A percentile compares a stretch with the other conserved stretches of the same genome.
These are phyloP conservation scores for Hydrolagus colliei DNA, from an alignment of 2,797 vertebrate genomes.

Conservation along the genomic window DNA sequence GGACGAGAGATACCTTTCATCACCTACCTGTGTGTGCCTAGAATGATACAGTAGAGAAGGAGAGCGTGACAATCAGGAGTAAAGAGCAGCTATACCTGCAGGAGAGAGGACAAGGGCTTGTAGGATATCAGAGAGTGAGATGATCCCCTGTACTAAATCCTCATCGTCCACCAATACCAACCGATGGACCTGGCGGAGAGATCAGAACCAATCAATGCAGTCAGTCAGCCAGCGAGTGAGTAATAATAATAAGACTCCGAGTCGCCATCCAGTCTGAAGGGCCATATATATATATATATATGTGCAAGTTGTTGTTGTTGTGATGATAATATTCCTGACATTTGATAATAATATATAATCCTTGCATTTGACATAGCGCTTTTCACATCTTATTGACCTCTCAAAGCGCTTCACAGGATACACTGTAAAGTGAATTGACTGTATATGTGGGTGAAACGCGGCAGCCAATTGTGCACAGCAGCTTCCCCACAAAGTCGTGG, in stretches of 20 bases:
- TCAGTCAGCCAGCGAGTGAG: background rate
- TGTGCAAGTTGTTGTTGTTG: background rate
- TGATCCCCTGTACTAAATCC: conserved; percentile 73
- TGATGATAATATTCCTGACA: background rate
- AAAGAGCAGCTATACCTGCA: conserved; percentile 87
- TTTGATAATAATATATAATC: background rate
- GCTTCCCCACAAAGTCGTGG: no score
- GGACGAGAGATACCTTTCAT: background rate
- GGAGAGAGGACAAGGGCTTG: conserved; percentile 89
- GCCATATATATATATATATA: background rate
- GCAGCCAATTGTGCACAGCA: no score
- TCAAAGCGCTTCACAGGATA: no score
- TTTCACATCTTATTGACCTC: no score
- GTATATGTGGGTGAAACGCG: no score
- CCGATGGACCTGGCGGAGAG: conserved; percentile 76
- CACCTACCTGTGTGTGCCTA: conserved; percentile 17
- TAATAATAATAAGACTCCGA: background rate
- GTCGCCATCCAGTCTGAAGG: background rate
- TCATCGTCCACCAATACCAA: conserved; percentile 82
- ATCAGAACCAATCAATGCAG: background rate
- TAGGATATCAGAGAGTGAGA: conserved; percentile 92
- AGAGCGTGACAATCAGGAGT: conserved; percentile 60
- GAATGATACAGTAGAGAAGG: conserved; percentile 12
- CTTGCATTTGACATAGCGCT: no score
- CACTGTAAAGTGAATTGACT: no score